These are phyloP conservation scores for Acanthaster planci DNA, from an alignment of 35 echinoderm and acorn worm genomes.

Conservation along the genomic window DNA sequence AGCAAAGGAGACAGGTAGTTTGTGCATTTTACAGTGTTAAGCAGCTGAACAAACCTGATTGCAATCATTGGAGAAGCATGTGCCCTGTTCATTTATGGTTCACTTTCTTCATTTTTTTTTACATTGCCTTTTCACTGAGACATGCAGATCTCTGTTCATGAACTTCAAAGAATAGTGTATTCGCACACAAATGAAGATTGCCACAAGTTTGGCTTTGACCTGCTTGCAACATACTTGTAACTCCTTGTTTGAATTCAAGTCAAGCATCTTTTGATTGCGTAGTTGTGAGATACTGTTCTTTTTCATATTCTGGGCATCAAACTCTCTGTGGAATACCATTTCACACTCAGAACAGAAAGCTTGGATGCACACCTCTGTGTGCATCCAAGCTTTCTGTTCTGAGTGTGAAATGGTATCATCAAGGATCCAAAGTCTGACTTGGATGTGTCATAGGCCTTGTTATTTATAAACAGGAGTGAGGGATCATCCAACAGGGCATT, in stretches of 20 bases:
- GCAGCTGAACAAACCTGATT: neutral
- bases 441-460: constrained; percentile 40
- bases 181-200: constrained; percentile 51
- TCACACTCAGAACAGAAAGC: constrained; percentile 43
- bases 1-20: too few species aligned
- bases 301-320: constrained; percentile 48
- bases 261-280: constrained; percentile 32
- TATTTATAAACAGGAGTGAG: constrained; percentile 26
- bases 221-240: constrained; percentile 44
- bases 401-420: constrained; percentile 42
- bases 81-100: neutral
- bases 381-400: constrained; percentile 34
- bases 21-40: neutral
- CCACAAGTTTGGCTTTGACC: constrained; percentile 31
- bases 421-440: constrained; percentile 35
- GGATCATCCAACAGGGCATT: constrained; percentile 39
- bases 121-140: constrained; percentile 41
- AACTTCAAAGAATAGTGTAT: constrained; percentile 65
- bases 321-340: constrained; percentile 36
- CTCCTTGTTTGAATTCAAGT: constrained; percentile 35
- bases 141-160: constrained; percentile 43
- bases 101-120: constrained; percentile 53
- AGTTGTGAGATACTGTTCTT: constrained; percentile 37
- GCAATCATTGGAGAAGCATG: neutral
- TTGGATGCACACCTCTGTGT: constrained; percentile 5